Base-by-base conservation (phyloP, 2,113 vertebrate species). In the Oostethus manadensis region DNA sequence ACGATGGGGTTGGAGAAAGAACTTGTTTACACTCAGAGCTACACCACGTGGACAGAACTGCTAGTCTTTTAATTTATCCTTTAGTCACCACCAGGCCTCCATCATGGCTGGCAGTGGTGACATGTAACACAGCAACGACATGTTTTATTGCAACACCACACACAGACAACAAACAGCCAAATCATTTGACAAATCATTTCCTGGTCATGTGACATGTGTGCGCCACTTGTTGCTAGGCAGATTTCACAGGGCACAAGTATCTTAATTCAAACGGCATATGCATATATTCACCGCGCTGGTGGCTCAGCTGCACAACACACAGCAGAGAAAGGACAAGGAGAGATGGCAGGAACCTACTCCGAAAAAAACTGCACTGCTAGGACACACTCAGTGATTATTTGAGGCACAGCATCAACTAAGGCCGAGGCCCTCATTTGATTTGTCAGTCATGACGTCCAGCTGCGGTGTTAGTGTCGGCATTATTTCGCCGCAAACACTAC, bases 61-160 rank as follows among this genome's bases (percentile, higher is more conserved):
- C 56, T 70, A 56, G 74, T 65, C 70, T 58, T 71, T 75, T 62
- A 15, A 29, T 67, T 47, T 76, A n/a, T 53, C 66, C 57, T 69
- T 74, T 63, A 50, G 29, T 42, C 23, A 33, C 29, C 29, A 33
- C 29, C 29, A 33, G 13, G 38, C 13, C 3, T 3, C 38, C 38
- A 14, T 42, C 13, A 14, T 42, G 13, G 13, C 6, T 3, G 38
- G 11, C 13, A 14, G 10, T 42, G 38, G 38, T 33, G 29, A 33
- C 29, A 6, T 33, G 29, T 33, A 33, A 33, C 29, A 33, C 29
- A 5, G 23, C 23, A 26, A 26, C 23, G 5, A 38, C 35, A 38
- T 38, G 35, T 9, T 38, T 38, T 38, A 10, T 14, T 42, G 14
- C 38, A 42, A 13, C 38, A 7, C 11, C 38, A 42, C 13, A 42